Conservation (phyloP, 2,888 invertebrate species). For the Noctua janthe region DNA sequence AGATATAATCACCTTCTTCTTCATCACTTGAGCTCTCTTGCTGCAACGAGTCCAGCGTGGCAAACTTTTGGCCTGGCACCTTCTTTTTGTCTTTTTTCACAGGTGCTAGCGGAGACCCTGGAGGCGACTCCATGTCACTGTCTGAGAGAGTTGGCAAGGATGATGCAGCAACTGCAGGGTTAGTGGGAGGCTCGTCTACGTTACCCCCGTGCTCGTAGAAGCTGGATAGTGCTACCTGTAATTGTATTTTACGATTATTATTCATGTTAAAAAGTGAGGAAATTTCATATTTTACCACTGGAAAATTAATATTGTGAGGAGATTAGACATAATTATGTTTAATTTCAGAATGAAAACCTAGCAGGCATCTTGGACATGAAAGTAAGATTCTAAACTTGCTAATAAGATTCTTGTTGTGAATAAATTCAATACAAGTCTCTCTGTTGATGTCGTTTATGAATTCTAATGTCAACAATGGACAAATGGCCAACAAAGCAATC, state of each 20-base stretch:
- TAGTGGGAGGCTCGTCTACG: constrained; percentile 82
- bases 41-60: constrained; percentile 90
- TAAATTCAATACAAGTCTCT: background rate
- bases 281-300: background rate
- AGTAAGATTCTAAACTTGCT: background rate
- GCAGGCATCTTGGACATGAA: background rate
- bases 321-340: background rate
- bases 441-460: background rate
- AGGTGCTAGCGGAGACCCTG: constrained; percentile 76
- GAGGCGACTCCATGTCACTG: constrained; percentile 85
- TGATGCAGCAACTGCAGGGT: constrained; percentile 74
- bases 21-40: constrained; percentile 91
- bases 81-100: constrained; percentile 84
- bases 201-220: constrained; percentile 94
- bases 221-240: constrained; percentile 94
- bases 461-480: constrained; percentile 9
- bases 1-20: constrained; percentile 87
- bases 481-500: constrained; percentile 40
- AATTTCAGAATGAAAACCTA: background rate
- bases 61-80: constrained; percentile 88
- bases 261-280: background rate
- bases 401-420: constrained; percentile 21
- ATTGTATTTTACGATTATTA: constrained; percentile 13
- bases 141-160: constrained; percentile 79
- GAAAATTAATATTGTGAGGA: background rate